Evolutionary conservation across 2,797 vertebrate genomes (phyloP).

Genomic region (Sparidentex hasta): DNA sequence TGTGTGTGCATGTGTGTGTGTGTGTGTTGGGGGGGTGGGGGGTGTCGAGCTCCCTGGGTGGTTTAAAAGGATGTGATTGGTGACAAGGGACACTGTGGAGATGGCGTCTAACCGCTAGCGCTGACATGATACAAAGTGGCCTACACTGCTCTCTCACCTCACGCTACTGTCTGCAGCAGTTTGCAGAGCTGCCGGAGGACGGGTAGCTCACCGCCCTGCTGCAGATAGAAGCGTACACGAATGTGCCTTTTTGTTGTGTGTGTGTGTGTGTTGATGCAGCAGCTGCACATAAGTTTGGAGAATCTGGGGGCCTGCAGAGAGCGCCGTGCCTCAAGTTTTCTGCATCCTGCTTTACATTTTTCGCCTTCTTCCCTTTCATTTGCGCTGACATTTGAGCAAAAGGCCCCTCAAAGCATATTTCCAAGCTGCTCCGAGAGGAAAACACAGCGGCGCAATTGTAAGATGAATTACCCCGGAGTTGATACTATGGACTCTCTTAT

Average conservation of each 20-base stretch:
- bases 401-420: slow-evolving; percentile 91
- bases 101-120: slow-evolving; percentile 74
- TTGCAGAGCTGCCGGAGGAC: slow-evolving; percentile 69
- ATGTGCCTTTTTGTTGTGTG: slow-evolving; percentile 46
- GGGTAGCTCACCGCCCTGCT: slow-evolving; percentile 56
- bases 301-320: slow-evolving; percentile 3
- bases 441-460: slow-evolving; percentile 86
- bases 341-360: slow-evolving; percentile 60
- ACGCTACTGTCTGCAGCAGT: slow-evolving; percentile 77
- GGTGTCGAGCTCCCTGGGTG: slow-evolving; percentile 79
- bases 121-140: slow-evolving; percentile 86
- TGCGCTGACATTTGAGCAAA: slow-evolving; percentile 90
- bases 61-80: slow-evolving; percentile 85
- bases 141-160: slow-evolving; percentile 80
- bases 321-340: background rate
- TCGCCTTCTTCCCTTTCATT: slow-evolving; percentile 84
- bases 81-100: slow-evolving; percentile 83
- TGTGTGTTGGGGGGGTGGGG: slow-evolving; percentile 11
- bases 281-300: slow-evolving; percentile 22
- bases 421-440: slow-evolving; percentile 88
- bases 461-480: slow-evolving; percentile 83
- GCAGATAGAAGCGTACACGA: slow-evolving; percentile 51
- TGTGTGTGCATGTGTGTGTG: slow-evolving; percentile 53
- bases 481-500: slow-evolving; percentile 87
- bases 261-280: slow-evolving; percentile 10